Evolutionary conservation across 2,797 vertebrate genomes (phyloP), one percentile per base, ranked within the genome.

Genomic region (Micromesistius poutassou): DNA sequence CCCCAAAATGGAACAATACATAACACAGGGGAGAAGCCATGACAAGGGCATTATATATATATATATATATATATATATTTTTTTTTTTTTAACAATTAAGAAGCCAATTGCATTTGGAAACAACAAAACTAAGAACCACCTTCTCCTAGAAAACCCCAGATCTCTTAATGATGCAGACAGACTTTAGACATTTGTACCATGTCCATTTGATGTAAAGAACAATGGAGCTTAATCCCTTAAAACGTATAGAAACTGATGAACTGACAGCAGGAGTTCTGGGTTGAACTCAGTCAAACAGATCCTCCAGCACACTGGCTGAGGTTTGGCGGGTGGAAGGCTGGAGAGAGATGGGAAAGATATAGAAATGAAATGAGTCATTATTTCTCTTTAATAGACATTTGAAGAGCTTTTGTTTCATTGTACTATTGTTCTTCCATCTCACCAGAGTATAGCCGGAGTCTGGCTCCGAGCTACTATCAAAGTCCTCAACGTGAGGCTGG

Each of bases 251-350:
- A 30, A 71, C 4, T 71, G 25, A 71, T 55, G 5, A 55, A 55
- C 46, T 55, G 46, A 55, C 16, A 50, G 55, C 55, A n/a, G n/a
- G 55, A 25, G 55, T 25, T n/a, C 22, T 62, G 25, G 55, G 55
- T 62, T 2, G 68, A 31, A 30, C 68, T 71, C 68, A 71, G 68
- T 94, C 90, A 76, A 96, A 94, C 35, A 97, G 92, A 78, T 95
- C 93, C 40, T 94, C 92, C 10, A 93, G 82, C 75, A 87, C 80
- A 72, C 91, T 93, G 75, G 85, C 74, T 13, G 91, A 79, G 40
- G 79, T 82, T 73, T 80, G 72, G 74, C 88, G 91, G 1, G 87
- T 90, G 13, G 92, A 94, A 8, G 89, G 92, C 90, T 93, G 82
- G 74, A 77, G n/a, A 77, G 55, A 84, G 74, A 82, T 8, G 74